phyloP scores from a whole-genome alignment of 2,113 vertebrate genomes.

The Siphamia tubifer region DNA sequence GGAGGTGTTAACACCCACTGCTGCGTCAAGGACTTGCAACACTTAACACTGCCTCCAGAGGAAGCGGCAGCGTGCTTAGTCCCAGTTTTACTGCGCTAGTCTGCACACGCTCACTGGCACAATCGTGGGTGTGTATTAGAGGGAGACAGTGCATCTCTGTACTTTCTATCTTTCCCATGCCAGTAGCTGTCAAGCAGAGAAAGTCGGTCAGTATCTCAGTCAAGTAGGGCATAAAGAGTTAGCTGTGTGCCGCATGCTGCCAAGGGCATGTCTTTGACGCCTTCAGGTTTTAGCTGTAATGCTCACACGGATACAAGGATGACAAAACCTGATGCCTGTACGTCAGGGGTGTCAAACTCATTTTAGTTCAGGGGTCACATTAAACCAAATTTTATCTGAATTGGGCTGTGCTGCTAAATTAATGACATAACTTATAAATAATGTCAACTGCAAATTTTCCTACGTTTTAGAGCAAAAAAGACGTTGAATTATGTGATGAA shows the following conservation, averaged over 20 bases:
- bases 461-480: too few species aligned
- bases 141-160: not conserved
- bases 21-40: not conserved
- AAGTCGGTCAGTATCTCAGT: constrained; percentile 57
- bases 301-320: not conserved
- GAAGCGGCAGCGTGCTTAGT: not conserved
- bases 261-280: constrained; percentile 30
- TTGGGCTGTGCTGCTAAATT: too few species aligned
- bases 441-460: too few species aligned
- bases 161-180: constrained; percentile 17
- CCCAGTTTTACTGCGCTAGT: not conserved
- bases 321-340: not conserved
- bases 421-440: too few species aligned
- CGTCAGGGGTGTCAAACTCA: too few species aligned
- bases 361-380: too few species aligned
- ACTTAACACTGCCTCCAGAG: not conserved
- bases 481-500: too few species aligned
- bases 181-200: constrained; percentile 19
- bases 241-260: not conserved
- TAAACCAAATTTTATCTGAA: too few species aligned
- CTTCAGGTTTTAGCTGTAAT: not conserved
- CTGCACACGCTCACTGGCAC: not conserved
- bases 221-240: constrained; percentile 31
- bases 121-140: not conserved
- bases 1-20: constrained; percentile 11